Percentiles rank a stretch among this genome's conserved stretches.
These are phyloP conservation scores for Ormyrus pomaceus DNA, from an alignment of 2,888 invertebrate genomes.

Conservation along the genomic window DNA sequence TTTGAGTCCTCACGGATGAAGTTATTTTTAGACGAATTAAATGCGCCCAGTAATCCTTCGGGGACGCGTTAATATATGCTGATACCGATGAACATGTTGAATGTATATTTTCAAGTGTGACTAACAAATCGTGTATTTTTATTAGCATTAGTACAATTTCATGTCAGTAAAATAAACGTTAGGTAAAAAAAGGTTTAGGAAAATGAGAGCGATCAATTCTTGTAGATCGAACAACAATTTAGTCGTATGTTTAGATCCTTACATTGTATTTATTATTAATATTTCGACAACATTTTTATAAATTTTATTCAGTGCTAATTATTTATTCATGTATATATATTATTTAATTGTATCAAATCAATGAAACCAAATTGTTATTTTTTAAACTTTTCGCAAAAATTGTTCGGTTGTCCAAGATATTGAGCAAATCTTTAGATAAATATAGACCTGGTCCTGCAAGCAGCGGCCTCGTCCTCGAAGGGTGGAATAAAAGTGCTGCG, in stretches of 20 bases:
- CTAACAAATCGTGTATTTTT: slow-evolving; percentile 48
- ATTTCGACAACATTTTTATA: too few species aligned
- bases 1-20: background rate
- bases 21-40: slow-evolving; percentile 45
- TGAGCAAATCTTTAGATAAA: slow-evolving; percentile 6
- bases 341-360: too few species aligned
- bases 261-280: slow-evolving; percentile 1
- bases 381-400: slow-evolving; percentile 3
- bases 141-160: slow-evolving; percentile 34
- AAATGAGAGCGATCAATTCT: background rate
- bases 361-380: too few species aligned
- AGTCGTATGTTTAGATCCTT: background rate
- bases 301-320: too few species aligned
- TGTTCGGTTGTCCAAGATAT: background rate
- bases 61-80: slow-evolving; percentile 3
- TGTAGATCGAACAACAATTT: background rate
- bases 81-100: slow-evolving; percentile 24
- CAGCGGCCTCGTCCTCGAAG: slow-evolving; percentile 20
- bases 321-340: too few species aligned
- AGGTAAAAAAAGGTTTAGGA: background rate
- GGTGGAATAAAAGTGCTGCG: background rate
- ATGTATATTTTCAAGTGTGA: slow-evolving; percentile 45
- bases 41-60: slow-evolving; percentile 37
- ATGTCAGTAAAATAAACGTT: background rate
- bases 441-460: background rate